These are phyloP conservation scores for Characodon lateralis DNA, from an alignment of 2,797 vertebrate species.

Conservation along the genomic window DNA sequence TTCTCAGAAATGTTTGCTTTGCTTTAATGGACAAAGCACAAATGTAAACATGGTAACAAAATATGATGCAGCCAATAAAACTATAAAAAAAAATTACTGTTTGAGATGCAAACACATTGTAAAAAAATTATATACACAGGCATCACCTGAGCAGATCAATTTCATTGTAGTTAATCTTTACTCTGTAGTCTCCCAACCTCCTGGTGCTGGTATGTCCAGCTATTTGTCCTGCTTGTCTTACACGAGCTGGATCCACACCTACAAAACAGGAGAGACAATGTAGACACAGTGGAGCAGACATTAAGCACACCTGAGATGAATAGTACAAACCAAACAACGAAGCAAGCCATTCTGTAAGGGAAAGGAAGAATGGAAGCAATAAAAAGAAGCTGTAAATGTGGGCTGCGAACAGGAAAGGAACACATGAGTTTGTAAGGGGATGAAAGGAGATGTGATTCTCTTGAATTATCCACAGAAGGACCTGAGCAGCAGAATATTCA, in stretches of 20 bases:
- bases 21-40: not conserved
- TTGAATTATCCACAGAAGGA: slow-evolving; percentile 37
- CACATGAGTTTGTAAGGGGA: not conserved
- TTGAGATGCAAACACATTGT: not conserved
- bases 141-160: slow-evolving; percentile 92
- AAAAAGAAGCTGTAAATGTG: slow-evolving; percentile 2
- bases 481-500: slow-evolving; percentile 40
- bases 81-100: not conserved
- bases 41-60: not conserved
- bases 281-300: not conserved
- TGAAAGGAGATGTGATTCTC: slow-evolving; percentile 41
- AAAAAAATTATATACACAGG: not conserved
- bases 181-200: slow-evolving; percentile 93
- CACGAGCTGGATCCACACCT: slow-evolving; percentile 90
- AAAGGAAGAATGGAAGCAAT: slow-evolving; percentile 18
- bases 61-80: not conserved
- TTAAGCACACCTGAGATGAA: not conserved
- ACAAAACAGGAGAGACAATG: not conserved
- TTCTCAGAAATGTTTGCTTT: not conserved
- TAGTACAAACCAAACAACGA: not conserved
- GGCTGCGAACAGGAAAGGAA: not conserved
- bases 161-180: slow-evolving; percentile 94
- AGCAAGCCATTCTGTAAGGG: not conserved
- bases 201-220: slow-evolving; percentile 93
- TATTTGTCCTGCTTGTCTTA: slow-evolving; percentile 89